Percentiles rank a stretch among this genome's conserved stretches.
Evolutionary conservation across 1,140 invertebrate species (phyloP).

Genomic region (Megathymus violae): DNA sequence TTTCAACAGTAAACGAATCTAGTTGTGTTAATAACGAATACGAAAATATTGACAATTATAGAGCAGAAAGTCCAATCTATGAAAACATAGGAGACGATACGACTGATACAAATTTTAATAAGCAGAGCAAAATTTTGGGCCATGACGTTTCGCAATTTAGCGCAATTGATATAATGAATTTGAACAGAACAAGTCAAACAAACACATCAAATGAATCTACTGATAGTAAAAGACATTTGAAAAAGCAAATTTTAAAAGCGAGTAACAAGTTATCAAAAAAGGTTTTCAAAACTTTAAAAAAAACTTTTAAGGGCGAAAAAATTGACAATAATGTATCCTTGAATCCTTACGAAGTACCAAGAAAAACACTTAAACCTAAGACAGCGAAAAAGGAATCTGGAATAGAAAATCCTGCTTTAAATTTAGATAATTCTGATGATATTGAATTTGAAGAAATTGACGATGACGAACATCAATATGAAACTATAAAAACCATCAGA

Average conservation of each 20-base stretch:
- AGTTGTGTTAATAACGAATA: constrained; percentile 60
- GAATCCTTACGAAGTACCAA: constrained; percentile 80
- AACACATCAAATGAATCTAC: constrained; percentile 64
- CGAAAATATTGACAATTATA: constrained; percentile 70
- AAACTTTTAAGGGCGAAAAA: constrained; percentile 79
- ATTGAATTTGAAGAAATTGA: constrained; percentile 75
- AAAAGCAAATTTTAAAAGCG: constrained; percentile 65
- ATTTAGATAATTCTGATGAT: constrained; percentile 79
- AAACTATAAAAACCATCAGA: constrained; percentile 72
- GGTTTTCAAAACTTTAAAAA: constrained; percentile 79
- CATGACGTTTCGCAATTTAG: constrained; percentile 77
- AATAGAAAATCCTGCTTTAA: constrained; percentile 77
- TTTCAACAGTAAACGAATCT: constrained; percentile 73
- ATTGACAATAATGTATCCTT: constrained; percentile 57
- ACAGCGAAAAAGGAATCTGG: constrained; percentile 58
- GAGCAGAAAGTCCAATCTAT: constrained; percentile 72
- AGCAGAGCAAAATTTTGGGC: constrained; percentile 81
- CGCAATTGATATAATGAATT: constrained; percentile 75
- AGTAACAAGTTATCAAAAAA: constrained; percentile 77
- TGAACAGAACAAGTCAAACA: constrained; percentile 61
- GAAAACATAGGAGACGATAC: constrained; percentile 67
- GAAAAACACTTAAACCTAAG: constrained; percentile 67
- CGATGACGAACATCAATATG: constrained; percentile 73
- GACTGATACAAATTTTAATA: constrained; percentile 60
- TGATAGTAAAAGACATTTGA: constrained; percentile 66